phyloP scores from a whole-genome alignment of 2,888 invertebrate genomes.

The Stegana nigrithorax region DNA sequence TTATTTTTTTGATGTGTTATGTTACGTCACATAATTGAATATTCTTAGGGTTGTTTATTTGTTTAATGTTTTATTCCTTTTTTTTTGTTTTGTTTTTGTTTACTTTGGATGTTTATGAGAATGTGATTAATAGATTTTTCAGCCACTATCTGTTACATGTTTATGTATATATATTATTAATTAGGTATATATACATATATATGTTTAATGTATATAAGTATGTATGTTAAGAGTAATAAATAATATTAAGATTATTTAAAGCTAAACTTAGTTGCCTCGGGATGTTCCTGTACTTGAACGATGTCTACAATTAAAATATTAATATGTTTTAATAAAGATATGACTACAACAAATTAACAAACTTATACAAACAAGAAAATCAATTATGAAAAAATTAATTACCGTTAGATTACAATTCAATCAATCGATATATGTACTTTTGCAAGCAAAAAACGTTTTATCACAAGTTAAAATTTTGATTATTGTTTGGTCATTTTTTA shows the following conservation, averaged over 20 bases:
- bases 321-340: conserved; percentile 7
- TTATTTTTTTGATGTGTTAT: neutral
- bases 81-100: neutral
- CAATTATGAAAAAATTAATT: conserved; percentile 18
- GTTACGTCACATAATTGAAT: too few relatives aligned
- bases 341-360: conserved; percentile 28
- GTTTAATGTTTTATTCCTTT: neutral
- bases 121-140: neutral
- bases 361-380: conserved; percentile 34
- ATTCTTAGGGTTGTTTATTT: neutral
- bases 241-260: conserved; percentile 44
- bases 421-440: conserved; percentile 37
- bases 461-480: conserved; percentile 66
- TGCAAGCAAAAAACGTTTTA: conserved; percentile 46
- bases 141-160: neutral
- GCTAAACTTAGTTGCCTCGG: conserved; percentile 49
- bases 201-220: neutral
- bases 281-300: conserved; percentile 48
- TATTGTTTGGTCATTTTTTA: conserved; percentile 62
- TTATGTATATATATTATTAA: neutral
- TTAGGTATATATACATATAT: neutral
- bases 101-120: neutral
- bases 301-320: conserved; percentile 13
- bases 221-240: neutral
- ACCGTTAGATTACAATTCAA: conserved; percentile 12